A percentile compares a stretch with the other conserved stretches of the same genome.
These are phyloP conservation scores for Diabrotica virgifera DNA, from an alignment of 1,140 invertebrate species.

Conservation along the genomic window DNA sequence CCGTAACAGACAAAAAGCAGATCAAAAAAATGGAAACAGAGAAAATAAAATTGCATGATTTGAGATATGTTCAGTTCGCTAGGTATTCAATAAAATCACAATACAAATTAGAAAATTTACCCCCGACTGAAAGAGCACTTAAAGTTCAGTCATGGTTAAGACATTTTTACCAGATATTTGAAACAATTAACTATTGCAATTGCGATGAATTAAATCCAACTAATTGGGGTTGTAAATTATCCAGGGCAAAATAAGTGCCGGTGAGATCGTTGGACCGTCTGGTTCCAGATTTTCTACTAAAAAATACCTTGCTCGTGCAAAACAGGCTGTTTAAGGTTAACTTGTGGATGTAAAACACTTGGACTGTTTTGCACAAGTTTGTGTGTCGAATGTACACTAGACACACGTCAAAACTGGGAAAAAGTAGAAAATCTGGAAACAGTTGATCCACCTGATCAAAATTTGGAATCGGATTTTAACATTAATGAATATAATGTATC, in stretches of 20 bases:
- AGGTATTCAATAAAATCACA: neutral
- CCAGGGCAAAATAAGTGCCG: neutral
- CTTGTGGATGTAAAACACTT: neutral
- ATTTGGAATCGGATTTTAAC: too few relatives aligned
- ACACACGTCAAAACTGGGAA: too few relatives aligned
- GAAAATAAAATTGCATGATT: neutral
- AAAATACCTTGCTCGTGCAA: neutral
- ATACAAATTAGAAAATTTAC: slow-evolving; percentile 9
- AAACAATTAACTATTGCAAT: neutral
- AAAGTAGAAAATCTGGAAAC: too few relatives aligned
- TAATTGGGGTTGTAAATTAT: slow-evolving; percentile 11
- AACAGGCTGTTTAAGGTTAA: neutral
- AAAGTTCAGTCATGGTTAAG: slow-evolving; percentile 8
- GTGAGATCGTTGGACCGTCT: neutral
- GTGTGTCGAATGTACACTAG: neutral
- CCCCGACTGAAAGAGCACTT: slow-evolving; percentile 7
- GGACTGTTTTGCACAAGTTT: neutral
- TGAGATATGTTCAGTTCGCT: neutral
- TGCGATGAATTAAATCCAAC: too few relatives aligned
- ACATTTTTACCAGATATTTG: neutral
- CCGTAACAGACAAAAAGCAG: neutral
- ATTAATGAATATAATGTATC: too few relatives aligned
- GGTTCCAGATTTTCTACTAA: neutral
- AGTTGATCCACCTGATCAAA: too few relatives aligned
- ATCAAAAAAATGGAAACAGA: neutral